Evolutionary conservation across 1,140 invertebrate species (phyloP).

Genomic region (Hypothenemus hampei): DNA sequence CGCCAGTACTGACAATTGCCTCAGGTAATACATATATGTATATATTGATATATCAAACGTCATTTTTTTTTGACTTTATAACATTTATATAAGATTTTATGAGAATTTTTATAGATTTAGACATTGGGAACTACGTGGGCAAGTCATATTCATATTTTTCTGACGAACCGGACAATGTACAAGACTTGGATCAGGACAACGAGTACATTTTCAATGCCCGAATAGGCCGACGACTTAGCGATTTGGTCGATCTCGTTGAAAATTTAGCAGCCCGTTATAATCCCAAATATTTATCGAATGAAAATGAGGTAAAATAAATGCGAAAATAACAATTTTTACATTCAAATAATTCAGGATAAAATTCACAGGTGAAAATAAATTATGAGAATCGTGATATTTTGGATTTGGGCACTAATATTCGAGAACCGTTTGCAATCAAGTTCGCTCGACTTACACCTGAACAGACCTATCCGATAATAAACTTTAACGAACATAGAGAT

Average conservation of each 20-base stretch:
- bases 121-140: too few species aligned
- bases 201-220: neutral
- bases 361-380: slow-evolving; percentile 4
- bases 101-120: too few species aligned
- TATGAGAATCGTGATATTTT: slow-evolving; percentile 5
- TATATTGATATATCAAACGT: too few species aligned
- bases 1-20: too few species aligned
- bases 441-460: too few species aligned
- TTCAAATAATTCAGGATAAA: too few species aligned
- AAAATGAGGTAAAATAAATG: slow-evolving; percentile 10
- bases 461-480: too few species aligned
- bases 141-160: slow-evolving; percentile 11
- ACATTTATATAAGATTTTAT: too few species aligned
- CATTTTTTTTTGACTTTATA: too few species aligned
- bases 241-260: slow-evolving; percentile 1
- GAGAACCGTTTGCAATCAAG: neutral
- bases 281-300: neutral
- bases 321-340: too few species aligned
- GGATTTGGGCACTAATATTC: slow-evolving; percentile 5
- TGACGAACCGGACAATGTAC: neutral
- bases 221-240: neutral
- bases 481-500: too few species aligned
- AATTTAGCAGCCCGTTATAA: neutral
- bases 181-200: neutral
- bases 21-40: too few species aligned